These are phyloP conservation scores for Amphiprion ocellaris DNA, from an alignment of 2,113 vertebrate species.

Conservation along the genomic window DNA sequence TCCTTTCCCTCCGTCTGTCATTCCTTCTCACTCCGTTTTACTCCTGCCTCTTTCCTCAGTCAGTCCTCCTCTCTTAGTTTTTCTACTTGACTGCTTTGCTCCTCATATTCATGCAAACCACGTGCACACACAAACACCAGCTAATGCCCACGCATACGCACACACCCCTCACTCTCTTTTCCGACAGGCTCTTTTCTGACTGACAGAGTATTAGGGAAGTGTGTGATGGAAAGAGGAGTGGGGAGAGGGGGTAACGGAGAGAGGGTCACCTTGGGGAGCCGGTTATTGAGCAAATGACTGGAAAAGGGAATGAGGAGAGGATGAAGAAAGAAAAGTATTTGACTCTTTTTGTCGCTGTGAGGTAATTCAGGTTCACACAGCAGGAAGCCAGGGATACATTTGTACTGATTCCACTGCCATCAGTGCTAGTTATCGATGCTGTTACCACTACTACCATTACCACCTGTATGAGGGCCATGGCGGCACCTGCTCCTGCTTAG, in stretches of 20 bases:
- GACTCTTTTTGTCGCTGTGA: neutral
- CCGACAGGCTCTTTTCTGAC: constrained; percentile 55
- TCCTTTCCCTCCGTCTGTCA: constrained; percentile 2
- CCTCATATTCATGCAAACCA: constrained; percentile 40
- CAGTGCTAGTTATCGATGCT: constrained; percentile 5
- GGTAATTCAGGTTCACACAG: constrained; percentile 31
- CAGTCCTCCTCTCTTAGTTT: neutral
- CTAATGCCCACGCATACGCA: constrained; percentile 15
- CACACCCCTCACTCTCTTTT: constrained; percentile 33
- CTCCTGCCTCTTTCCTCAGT: neutral
- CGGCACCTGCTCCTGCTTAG: neutral
- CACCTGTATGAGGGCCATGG: neutral
- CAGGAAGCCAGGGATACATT: neutral
- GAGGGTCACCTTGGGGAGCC: constrained; percentile 56
- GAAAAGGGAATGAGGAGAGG: constrained; percentile 18
- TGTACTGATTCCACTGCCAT: constrained; percentile 6
- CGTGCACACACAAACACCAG: constrained; percentile 29
- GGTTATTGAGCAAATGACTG: constrained; percentile 26
- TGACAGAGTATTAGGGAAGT: constrained; percentile 65
- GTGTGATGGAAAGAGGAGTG: constrained; percentile 50
- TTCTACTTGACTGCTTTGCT: constrained; percentile 18
- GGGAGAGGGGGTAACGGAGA: neutral
- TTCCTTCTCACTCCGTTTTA: neutral
- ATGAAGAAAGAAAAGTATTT: constrained; percentile 26
- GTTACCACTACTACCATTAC: neutral